Conservation (phyloP, 2,888 invertebrate species). For the Hemistola chrysoprasaria region DNA sequence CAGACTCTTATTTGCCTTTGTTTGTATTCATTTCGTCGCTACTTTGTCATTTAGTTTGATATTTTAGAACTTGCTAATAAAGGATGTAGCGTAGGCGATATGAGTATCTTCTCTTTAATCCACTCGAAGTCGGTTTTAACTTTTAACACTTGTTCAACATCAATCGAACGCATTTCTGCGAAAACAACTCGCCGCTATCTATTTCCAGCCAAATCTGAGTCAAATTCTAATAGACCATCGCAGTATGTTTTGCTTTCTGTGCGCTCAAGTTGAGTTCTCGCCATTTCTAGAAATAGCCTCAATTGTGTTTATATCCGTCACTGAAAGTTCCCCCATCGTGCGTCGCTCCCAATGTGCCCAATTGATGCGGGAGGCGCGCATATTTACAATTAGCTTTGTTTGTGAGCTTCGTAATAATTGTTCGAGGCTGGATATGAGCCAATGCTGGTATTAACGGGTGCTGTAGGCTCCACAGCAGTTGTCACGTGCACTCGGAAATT, state of each 20-base stretch:
- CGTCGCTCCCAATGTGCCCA: constrained; percentile 69
- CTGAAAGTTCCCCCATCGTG: constrained; percentile 73
- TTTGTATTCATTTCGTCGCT: constrained; percentile 24
- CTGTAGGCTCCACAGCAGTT: constrained; percentile 60
- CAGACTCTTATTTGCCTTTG: constrained; percentile 33
- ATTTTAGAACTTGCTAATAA: too few relatives aligned
- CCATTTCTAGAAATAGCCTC: constrained; percentile 70
- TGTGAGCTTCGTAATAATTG: constrained; percentile 66
- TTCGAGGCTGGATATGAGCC: constrained; percentile 56
- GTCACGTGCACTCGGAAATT: constrained; percentile 51
- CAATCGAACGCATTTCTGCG: constrained; percentile 7
- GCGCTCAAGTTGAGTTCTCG: constrained; percentile 25
- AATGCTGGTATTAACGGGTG: constrained; percentile 59
- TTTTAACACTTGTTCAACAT: constrained; percentile 14
- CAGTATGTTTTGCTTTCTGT: constrained; percentile 25
- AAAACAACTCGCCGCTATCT: constrained; percentile 12
- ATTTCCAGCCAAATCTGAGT: constrained; percentile 16
- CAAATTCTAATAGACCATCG: constrained; percentile 19
- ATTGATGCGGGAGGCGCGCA: constrained; percentile 76
- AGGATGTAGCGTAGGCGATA: too few relatives aligned
- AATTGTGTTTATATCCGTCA: constrained; percentile 74
- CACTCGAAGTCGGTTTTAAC: constrained; percentile 2
- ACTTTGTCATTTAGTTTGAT: too few relatives aligned
- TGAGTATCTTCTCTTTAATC: too few relatives aligned
- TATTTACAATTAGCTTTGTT: constrained; percentile 76